Percentiles rank a stretch among this genome's conserved stretches.
Conservation (phyloP, 64 coral and sea anemone genomes). For the Montipora capricornis region DNA sequence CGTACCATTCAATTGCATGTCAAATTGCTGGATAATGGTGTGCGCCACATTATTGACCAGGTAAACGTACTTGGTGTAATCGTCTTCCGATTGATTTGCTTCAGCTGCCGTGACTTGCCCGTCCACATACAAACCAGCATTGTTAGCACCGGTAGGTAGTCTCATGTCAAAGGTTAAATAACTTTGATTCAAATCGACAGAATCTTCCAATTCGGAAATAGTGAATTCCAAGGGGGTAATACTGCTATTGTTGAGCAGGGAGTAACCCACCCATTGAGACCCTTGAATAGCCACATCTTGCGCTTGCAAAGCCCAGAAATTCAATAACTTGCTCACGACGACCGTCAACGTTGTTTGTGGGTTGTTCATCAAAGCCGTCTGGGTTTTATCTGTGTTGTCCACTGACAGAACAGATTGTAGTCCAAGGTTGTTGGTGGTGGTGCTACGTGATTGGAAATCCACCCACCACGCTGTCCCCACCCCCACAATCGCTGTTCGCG, state of each 20-base stretch:
- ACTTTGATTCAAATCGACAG: background rate
- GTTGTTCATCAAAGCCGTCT: background rate
- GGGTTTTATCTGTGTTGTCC: too few relatives aligned
- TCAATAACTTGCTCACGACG: background rate
- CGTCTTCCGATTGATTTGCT: too few relatives aligned
- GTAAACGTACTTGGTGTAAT: too few relatives aligned
- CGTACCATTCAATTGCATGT: too few relatives aligned
- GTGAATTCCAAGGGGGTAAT: slow-evolving; percentile 15
- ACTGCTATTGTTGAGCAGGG: background rate
- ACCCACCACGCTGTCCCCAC: background rate
- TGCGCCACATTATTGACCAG: too few relatives aligned
- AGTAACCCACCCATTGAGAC: background rate
- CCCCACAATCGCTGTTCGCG: background rate
- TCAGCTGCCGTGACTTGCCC: too few relatives aligned
- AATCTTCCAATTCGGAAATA: background rate
- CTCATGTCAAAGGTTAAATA: slow-evolving; percentile 16
- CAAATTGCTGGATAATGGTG: background rate
- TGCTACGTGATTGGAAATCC: too few relatives aligned
- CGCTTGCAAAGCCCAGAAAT: background rate
- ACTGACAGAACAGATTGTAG: too few relatives aligned
- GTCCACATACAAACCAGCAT: background rate
- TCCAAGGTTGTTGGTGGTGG: too few relatives aligned
- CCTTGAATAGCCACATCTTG: slow-evolving; percentile 6
- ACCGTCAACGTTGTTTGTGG: background rate
- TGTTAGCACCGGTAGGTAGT: background rate